These are phyloP conservation scores for Tuta absoluta DNA, from an alignment of 2,888 invertebrate genomes.

Conservation along the genomic window DNA sequence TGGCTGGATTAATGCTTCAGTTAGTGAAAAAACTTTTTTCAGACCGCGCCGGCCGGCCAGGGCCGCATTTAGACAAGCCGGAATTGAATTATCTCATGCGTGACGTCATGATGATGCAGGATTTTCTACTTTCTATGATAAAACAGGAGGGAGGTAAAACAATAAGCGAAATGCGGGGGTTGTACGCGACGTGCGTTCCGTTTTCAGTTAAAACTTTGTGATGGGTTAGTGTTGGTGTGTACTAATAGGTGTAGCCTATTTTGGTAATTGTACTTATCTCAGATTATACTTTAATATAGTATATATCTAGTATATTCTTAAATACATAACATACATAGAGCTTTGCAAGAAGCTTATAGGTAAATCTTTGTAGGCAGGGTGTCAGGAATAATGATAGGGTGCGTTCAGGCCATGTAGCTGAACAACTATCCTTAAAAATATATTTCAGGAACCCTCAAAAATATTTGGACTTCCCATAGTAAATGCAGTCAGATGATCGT, in stretches of 20 bases:
- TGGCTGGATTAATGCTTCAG: constrained; percentile 81
- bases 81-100: constrained; percentile 33
- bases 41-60: constrained; percentile 78
- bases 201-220: constrained; percentile 8
- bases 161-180: constrained; percentile 12
- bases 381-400: no score
- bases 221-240: neutral
- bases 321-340: no score
- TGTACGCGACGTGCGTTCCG: neutral
- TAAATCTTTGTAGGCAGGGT: no score
- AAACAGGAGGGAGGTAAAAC: constrained; percentile 31
- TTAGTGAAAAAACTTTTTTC: constrained; percentile 82
- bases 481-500: no score
- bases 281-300: neutral
- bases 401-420: no score
- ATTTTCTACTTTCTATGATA: constrained; percentile 19
- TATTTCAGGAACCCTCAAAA: no score
- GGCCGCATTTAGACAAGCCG: constrained; percentile 53
- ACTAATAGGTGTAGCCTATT: neutral
- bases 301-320: no score
- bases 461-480: no score
- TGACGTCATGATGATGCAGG: constrained; percentile 26
- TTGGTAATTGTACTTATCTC: neutral
- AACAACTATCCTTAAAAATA: no score
- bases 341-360: no score